Conservation (phyloP, 2,797 vertebrate species). For the Platyrinchus mystaceus region DNA sequence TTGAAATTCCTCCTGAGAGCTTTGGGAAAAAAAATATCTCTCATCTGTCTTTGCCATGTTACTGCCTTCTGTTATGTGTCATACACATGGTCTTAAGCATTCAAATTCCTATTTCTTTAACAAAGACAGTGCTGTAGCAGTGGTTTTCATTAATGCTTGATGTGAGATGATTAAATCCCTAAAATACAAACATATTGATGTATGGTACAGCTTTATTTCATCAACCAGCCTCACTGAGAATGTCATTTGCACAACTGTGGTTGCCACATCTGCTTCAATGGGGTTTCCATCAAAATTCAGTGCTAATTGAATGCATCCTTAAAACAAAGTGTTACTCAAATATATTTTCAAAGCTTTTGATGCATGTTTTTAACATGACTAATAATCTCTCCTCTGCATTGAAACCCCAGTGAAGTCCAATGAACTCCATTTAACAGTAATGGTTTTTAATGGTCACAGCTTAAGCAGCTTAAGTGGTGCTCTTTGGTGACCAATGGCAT, state of each 20-base stretch:
- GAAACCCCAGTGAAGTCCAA: neutral
- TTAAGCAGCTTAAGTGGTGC: neutral
- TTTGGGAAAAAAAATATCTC: neutral
- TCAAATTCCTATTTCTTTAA: neutral
- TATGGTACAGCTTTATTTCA: neutral
- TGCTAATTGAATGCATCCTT: constrained; percentile 45
- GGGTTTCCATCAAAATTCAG: constrained; percentile 30
- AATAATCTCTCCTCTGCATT: neutral
- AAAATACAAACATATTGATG: constrained; percentile 23
- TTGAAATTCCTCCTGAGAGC: neutral
- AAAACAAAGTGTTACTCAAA: constrained; percentile 11
- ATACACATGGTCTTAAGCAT: neutral
- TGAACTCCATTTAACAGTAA: neutral
- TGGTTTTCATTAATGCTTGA: neutral
- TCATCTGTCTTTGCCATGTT: neutral
- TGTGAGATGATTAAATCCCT: constrained; percentile 15
- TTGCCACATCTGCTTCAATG: neutral
- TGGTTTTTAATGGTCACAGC: neutral
- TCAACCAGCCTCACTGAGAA: constrained; percentile 4
- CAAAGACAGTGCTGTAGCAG: neutral
- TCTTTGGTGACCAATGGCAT: neutral
- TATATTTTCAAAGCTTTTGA: constrained; percentile 27
- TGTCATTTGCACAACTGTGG: neutral
- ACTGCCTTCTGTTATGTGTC: neutral
- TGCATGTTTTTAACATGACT: neutral